These are phyloP conservation scores for Artibeus lituratus DNA, from an alignment of 2,797 vertebrate genomes.

Conservation along the genomic window DNA sequence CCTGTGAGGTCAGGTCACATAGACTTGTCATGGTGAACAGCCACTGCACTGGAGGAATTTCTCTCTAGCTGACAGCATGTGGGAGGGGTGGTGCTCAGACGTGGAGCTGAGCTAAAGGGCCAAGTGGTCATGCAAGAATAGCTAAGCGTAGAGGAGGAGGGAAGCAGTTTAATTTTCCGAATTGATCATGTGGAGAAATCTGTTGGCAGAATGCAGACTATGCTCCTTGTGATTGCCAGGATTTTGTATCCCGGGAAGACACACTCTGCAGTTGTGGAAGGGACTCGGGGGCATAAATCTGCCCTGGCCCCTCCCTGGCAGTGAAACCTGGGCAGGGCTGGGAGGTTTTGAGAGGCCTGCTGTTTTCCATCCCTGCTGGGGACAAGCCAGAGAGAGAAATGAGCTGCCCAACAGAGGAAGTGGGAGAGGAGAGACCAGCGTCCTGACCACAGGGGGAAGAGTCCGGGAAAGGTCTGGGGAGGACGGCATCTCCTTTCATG, in stretches of 20 bases:
- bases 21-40: not conserved
- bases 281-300: not conserved
- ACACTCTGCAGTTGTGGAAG: not conserved
- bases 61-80: not conserved
- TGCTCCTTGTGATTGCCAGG: not conserved
- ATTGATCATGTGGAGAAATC: slow-evolving; percentile 15
- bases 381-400: not conserved
- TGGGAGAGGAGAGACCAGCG: not conserved
- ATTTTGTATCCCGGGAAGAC: slow-evolving; percentile 32
- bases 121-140: not conserved
- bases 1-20: not conserved
- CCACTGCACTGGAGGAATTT: not conserved
- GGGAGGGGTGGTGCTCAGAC: not conserved
- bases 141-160: not conserved
- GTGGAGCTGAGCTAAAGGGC: not conserved
- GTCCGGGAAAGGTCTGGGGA: not conserved
- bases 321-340: not conserved
- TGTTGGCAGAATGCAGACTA: not conserved
- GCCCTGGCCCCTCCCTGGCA: not conserved
- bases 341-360: not conserved
- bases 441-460: not conserved
- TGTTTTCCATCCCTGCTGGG: not conserved
- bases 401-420: not conserved
- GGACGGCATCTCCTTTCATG: not conserved
- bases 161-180: slow-evolving; percentile 41